Evolutionary conservation across 2,888 invertebrate species (phyloP).

Genomic region (Phasia obesa): DNA sequence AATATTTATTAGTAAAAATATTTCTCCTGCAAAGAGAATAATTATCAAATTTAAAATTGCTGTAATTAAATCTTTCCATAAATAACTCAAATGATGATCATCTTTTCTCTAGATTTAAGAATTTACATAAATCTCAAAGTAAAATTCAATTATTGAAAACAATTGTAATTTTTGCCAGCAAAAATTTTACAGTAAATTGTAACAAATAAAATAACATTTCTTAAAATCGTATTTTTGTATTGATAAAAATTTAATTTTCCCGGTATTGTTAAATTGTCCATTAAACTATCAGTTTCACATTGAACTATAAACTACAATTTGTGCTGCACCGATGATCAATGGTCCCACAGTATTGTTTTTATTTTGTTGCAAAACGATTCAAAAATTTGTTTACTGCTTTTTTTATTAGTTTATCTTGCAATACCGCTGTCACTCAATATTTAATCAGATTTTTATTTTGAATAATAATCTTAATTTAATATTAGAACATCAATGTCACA

Average conservation of each 20-base stretch:
- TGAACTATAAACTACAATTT: slow-evolving; percentile 10
- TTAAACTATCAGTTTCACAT: slow-evolving; percentile 30
- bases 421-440: slow-evolving; percentile 9
- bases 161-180: too few relatives aligned
- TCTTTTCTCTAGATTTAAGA: too few relatives aligned
- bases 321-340: slow-evolving; percentile 4
- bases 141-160: too few relatives aligned
- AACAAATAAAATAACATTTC: slow-evolving; percentile 17
- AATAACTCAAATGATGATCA: too few relatives aligned
- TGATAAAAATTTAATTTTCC: slow-evolving; percentile 16
- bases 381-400: background rate
- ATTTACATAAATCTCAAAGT: too few relatives aligned
- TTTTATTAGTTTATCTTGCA: background rate
- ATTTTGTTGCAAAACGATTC: background rate
- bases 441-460: slow-evolving; percentile 1
- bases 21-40: too few relatives aligned
- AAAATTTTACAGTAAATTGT: background rate
- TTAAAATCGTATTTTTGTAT: slow-evolving; percentile 2
- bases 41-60: too few relatives aligned
- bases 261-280: slow-evolving; percentile 21
- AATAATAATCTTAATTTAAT: slow-evolving; percentile 38
- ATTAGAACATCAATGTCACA: slow-evolving; percentile 31
- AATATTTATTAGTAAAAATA: too few relatives aligned
- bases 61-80: too few relatives aligned
- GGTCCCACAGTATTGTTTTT: background rate